Percentiles rank a stretch among this genome's conserved stretches.
Evolutionary conservation across 2,113 vertebrate genomes (phyloP).

Genomic region (Microcebus ravelobensis): DNA sequence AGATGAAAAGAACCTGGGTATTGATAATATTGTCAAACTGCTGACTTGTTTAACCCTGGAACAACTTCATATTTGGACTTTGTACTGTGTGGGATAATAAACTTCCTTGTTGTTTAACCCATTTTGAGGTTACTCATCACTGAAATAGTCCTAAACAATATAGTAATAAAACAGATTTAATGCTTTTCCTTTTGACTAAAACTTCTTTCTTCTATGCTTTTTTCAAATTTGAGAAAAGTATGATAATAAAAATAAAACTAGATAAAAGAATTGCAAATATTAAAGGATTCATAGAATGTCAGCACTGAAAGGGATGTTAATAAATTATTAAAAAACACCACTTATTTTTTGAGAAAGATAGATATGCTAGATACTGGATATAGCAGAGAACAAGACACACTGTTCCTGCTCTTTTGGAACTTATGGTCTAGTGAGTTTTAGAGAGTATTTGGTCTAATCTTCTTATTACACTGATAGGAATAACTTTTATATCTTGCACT

Average conservation of each 20-base stretch:
- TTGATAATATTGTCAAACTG: background rate
- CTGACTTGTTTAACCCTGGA: background rate
- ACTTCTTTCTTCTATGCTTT: background rate
- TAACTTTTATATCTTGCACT: background rate
- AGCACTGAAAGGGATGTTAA: conserved; percentile 26
- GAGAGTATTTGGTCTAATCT: background rate
- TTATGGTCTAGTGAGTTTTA: background rate
- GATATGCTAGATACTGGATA: background rate
- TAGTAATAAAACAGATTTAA: background rate
- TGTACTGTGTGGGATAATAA: background rate
- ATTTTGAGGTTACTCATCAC: background rate
- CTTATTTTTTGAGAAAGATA: background rate
- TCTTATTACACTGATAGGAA: background rate
- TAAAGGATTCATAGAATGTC: conserved; percentile 26
- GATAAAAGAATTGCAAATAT: conserved; percentile 18
- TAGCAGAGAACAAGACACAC: background rate
- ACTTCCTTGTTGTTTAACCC: background rate
- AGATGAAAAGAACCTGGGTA: background rate
- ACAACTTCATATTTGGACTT: background rate
- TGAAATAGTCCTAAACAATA: background rate
- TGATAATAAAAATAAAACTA: background rate
- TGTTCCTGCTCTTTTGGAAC: background rate
- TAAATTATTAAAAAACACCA: conserved; percentile 43
- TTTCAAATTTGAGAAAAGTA: background rate
- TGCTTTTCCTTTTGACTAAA: conserved; percentile 34